Evolutionary conservation across 2,888 invertebrate genomes (phyloP), one percentile per base, ranked within the genome.

Genomic region (Brachynemurus nebulosus): DNA sequence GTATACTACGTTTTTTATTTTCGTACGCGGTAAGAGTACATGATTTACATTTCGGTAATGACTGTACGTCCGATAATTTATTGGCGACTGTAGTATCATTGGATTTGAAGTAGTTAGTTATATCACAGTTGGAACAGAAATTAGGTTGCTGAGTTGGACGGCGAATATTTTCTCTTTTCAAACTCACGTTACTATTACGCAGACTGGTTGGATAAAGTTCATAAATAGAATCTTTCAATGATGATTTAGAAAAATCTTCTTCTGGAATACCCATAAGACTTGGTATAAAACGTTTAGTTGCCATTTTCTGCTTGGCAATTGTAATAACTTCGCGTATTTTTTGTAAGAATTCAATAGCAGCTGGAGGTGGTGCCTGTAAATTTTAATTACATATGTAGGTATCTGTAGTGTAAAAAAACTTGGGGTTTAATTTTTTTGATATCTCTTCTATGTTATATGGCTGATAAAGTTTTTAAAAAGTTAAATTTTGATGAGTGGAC

Each of bases 311-410:
- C 59, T 89, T 89, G 6, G 91, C 91, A 40, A 90, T 80, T 34
- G 86, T 73, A 53, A 91, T 90, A 5, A 91, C 90, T 69, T 90
- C 89, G 48, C 92, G 76, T 49, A 92, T 88, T 71, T 89, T 88
- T 1, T 78, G 74, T 40, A 92, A 69, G 61, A 92, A 92, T 63
- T 92, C 91, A 52, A 90, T 67, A 18, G 92, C 91, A 43, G 89
- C 88, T 34, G 86, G 84, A 37, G 92, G 91, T 17, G 92, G 92
- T 53, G 86, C 80, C 82, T 88, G 67, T n/a, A 72, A 71, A 48
- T 50, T 54, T 40, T 47, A 42, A 11, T 46, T n/a, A n/a, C n/a
- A n/a, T n/a, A n/a, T n/a, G n/a, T n/a, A n/a, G n/a, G n/a, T n/a
- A n/a, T n/a, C n/a, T n/a, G n/a, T n/a, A n/a, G n/a, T n/a, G n/a